phyloP scores from a whole-genome alignment of 2,888 invertebrate species.

The Lamproptera curius region DNA sequence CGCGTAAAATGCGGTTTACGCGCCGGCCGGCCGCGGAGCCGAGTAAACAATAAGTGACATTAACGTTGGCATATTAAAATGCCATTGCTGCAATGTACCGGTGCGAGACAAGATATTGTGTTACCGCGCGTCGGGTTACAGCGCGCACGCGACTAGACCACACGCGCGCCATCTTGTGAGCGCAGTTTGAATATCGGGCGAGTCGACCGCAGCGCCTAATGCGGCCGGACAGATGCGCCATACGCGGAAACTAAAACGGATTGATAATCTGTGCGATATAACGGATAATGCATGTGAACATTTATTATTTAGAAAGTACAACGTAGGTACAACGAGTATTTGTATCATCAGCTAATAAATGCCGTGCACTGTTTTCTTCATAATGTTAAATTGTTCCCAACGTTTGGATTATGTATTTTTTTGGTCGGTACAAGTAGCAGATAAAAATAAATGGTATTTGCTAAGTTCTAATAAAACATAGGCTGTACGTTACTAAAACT shows the following conservation, averaged over 20 bases:
- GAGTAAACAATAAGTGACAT: conserved; percentile 74
- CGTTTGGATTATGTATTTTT: too few species aligned
- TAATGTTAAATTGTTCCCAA: too few species aligned
- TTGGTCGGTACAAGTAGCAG: too few species aligned
- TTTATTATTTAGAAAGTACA: conserved; percentile 12
- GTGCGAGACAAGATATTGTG: conserved; percentile 67
- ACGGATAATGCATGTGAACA: conserved; percentile 16
- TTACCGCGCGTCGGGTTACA: conserved; percentile 75
- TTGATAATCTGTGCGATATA: conserved; percentile 14
- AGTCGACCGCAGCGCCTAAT: conserved; percentile 21
- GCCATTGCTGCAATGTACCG: conserved; percentile 71
- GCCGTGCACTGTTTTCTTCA: too few species aligned
- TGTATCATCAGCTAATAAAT: conserved; percentile 6
- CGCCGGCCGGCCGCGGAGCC: conserved; percentile 50
- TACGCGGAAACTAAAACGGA: conserved; percentile 20
- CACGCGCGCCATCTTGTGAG: conserved; percentile 71
- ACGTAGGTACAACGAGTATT: conserved; percentile 1
- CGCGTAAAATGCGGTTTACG: conserved; percentile 44
- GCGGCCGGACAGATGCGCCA: conserved; percentile 17
- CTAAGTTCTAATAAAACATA: too few species aligned
- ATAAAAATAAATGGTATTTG: too few species aligned
- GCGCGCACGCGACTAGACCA: conserved; percentile 75
- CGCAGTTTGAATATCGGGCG: conserved; percentile 46
- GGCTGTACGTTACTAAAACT: too few species aligned
- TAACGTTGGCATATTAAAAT: conserved; percentile 70